A percentile compares a stretch with the other conserved stretches of the same genome.
phyloP scores from a whole-genome alignment of 2,888 invertebrate species.

The Noctua janthe region DNA sequence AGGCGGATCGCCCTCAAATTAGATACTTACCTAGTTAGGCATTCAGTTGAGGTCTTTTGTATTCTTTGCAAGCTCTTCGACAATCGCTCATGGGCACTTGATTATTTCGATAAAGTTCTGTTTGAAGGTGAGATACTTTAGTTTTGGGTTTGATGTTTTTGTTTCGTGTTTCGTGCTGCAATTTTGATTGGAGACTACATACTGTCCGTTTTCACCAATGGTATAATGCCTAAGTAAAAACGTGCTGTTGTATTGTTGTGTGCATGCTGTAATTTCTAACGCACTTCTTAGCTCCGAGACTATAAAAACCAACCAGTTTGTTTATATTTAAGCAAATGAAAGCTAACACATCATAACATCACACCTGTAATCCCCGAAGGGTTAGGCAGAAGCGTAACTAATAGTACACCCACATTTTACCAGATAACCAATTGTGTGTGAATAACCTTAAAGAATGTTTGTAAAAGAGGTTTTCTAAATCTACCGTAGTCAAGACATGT shows the following conservation, averaged over 20 bases:
- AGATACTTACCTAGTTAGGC: conserved; percentile 67
- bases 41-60: conserved; percentile 68
- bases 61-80: conserved; percentile 63
- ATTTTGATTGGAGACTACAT: no score
- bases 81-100: conserved; percentile 41
- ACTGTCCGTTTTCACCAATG: not conserved
- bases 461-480: not conserved
- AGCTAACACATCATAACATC: no score
- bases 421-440: not conserved
- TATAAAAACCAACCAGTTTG: not conserved
- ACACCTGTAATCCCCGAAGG: no score
- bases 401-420: no score
- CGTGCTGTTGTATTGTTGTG: not conserved
- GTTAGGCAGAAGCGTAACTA: no score
- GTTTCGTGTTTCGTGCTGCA: not conserved
- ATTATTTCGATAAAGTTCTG: conserved; percentile 26
- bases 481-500: not conserved
- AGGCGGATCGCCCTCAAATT: conserved; percentile 68
- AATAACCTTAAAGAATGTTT: not conserved
- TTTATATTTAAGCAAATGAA: not conserved
- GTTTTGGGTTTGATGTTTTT: not conserved
- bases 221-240: not conserved
- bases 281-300: not conserved
- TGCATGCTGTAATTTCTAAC: not conserved
- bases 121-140: conserved; percentile 34